Evolutionary conservation across 2,888 invertebrate species (phyloP).

Genomic region (Callyntrura guangdongensis): DNA sequence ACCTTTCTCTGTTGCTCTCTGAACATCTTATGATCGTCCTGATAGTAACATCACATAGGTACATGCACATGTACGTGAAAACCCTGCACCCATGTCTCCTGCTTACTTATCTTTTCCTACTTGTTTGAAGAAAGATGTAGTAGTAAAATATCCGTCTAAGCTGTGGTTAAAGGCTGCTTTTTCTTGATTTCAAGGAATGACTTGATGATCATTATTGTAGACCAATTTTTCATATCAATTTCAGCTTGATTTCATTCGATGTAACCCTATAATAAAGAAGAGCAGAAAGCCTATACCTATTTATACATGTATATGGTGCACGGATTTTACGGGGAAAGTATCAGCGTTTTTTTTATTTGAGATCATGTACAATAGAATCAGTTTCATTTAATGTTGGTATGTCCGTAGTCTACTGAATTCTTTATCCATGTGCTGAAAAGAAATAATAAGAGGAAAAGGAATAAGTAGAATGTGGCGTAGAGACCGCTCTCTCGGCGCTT

Average conservation of each 20-base stretch:
- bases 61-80: not conserved
- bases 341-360: not conserved
- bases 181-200: constrained; percentile 66
- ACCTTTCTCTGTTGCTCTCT: not conserved
- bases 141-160: constrained; percentile 43
- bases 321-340: too few relatives aligned
- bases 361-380: constrained; percentile 41
- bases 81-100: not conserved
- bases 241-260: constrained; percentile 25
- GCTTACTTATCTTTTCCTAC: not conserved
- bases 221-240: constrained; percentile 24
- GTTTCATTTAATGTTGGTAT: constrained; percentile 36
- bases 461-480: constrained; percentile 44
- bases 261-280: not conserved
- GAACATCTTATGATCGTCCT: not conserved
- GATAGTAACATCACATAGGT: too few relatives aligned
- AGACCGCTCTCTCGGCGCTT: constrained; percentile 34
- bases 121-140: not conserved
- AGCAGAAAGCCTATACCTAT: too few relatives aligned
- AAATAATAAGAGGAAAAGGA: constrained; percentile 34
- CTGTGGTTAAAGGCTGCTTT: constrained; percentile 68
- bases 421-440: constrained; percentile 21
- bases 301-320: too few relatives aligned
- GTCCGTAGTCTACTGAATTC: too few relatives aligned
- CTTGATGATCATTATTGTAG: constrained; percentile 53